Evolutionary conservation across 2,797 vertebrate genomes (phyloP), one percentile per base, ranked within the genome.

Genomic region (Micrastur ruficollis): DNA sequence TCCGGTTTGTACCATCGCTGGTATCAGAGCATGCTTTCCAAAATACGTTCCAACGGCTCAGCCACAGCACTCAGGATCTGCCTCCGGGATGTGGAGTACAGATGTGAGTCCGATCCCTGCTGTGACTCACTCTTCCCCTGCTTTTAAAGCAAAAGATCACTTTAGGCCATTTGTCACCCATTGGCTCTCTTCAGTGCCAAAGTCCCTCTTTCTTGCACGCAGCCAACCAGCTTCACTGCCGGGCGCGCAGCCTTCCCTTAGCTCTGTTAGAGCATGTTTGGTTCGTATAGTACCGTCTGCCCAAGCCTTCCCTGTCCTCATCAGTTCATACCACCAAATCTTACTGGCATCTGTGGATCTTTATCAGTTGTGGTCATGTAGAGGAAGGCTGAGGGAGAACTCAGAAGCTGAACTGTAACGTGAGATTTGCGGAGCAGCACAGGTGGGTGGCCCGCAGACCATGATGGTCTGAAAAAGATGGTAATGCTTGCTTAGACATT

Each of bases 41-140:
- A 90, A 89, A n/a, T 17, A 18, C 0, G 3, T 61, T 58, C 83
- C 83, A 67, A 0, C 1, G 62, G 73, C 81, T 78, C 86, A 86
- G 29, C 44, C 53, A 34, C 83, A 47, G 59, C 8, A 9, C 44
- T 84, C 80, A 75, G 95, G 83, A 81, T 92, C 44, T 70, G 88
- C 90, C 90, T 47, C 36, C 26, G 92, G 74, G 81, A 9, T 92
- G 67, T 59, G 89, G 81, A 71, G 71, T 23, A 49, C 90, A 92
- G 89, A 86, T 76, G 86, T 59, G 89, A 93, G 61, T 40, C 67
- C 74, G n/a, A 4, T 25, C 83, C 86, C 74, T 53, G 71, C 86
- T 80, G 70, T 94, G 95, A 94, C 71, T 97, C 93, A 92, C 61
- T 91, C 84, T 89, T 94, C 72, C 76, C 47, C 59, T 79, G 53